Percentiles rank a stretch among this genome's conserved stretches.
Evolutionary conservation across 92 coral and sea anemone species (phyloP).

Genomic region (Phenganax subtilis): DNA sequence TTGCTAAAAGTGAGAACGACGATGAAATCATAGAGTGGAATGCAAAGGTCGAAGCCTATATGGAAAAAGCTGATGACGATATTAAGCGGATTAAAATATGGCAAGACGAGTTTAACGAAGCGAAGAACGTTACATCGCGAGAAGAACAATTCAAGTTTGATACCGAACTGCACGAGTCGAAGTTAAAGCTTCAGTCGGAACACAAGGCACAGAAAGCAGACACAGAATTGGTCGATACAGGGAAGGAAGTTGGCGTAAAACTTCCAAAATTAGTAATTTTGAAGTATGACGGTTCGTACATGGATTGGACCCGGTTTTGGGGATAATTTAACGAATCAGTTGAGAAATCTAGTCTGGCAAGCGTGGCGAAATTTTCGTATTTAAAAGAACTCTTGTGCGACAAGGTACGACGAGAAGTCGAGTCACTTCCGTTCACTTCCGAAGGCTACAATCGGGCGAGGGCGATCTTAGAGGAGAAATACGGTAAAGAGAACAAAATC

Average conservation of each 20-base stretch:
- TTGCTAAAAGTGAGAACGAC: slow-evolving; percentile 27
- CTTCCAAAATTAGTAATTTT: slow-evolving; percentile 39
- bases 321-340: slow-evolving; percentile 35
- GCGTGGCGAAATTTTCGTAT: slow-evolving; percentile 1
- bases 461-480: slow-evolving; percentile 17
- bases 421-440: slow-evolving; percentile 28
- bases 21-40: slow-evolving; percentile 9
- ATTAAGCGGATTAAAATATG: not conserved
- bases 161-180: slow-evolving; percentile 46
- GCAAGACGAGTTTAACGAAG: not conserved
- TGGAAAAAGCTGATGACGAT: not conserved
- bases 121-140: not conserved
- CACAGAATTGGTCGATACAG: not conserved
- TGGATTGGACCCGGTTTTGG: slow-evolving; percentile 47
- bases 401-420: not conserved
- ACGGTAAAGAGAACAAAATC: slow-evolving; percentile 35
- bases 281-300: slow-evolving; percentile 36
- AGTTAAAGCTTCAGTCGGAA: slow-evolving; percentile 41
- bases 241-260: slow-evolving; percentile 29
- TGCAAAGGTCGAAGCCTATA: not conserved
- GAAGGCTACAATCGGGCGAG: slow-evolving; percentile 45
- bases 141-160: slow-evolving; percentile 51
- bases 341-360: slow-evolving; percentile 30
- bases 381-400: slow-evolving; percentile 4
- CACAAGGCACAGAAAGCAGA: slow-evolving; percentile 16